Percentiles rank a stretch among this genome's conserved stretches.
Conservation (phyloP, 2,797 vertebrate genomes). For the Xiphorhynchus erythropygius region DNA sequence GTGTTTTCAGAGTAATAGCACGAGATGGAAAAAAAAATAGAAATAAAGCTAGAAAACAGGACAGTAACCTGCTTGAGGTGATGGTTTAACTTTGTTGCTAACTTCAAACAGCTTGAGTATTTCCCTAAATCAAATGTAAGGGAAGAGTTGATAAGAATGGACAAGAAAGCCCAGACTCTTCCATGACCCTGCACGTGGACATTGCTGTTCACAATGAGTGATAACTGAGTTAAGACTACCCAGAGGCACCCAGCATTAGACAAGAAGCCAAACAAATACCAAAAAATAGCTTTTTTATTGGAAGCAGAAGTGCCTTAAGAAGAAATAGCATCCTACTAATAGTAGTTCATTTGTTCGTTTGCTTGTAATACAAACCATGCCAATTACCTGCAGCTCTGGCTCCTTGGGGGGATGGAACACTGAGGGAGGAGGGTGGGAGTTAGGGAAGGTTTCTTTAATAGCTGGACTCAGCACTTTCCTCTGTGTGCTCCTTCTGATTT, state of each 20-base stretch:
- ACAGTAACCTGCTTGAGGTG: background rate
- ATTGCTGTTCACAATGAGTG: background rate
- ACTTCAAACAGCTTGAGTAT: background rate
- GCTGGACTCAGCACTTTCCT: background rate
- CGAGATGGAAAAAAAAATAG: background rate
- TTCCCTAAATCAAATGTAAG: background rate
- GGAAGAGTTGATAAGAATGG: background rate
- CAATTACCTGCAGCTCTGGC: background rate
- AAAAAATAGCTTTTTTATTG: background rate
- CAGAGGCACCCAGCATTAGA: background rate
- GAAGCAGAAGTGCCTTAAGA: background rate
- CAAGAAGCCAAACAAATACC: background rate
- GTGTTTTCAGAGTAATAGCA: background rate
- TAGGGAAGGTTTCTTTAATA: background rate
- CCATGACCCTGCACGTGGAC: fast-evolving
- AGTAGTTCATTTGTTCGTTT: background rate
- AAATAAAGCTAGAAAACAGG: background rate
- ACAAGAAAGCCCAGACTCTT: background rate
- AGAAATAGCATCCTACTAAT: background rate
- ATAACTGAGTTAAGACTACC: background rate
- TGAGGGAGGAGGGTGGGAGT: background rate
- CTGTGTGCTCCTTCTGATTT: background rate
- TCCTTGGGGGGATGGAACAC: background rate
- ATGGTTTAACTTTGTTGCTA: background rate
- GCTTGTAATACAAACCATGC: background rate